Percentiles rank a stretch among this genome's conserved stretches.
phyloP scores from a whole-genome alignment of 2,888 invertebrate species.

The Idaea straminata region DNA sequence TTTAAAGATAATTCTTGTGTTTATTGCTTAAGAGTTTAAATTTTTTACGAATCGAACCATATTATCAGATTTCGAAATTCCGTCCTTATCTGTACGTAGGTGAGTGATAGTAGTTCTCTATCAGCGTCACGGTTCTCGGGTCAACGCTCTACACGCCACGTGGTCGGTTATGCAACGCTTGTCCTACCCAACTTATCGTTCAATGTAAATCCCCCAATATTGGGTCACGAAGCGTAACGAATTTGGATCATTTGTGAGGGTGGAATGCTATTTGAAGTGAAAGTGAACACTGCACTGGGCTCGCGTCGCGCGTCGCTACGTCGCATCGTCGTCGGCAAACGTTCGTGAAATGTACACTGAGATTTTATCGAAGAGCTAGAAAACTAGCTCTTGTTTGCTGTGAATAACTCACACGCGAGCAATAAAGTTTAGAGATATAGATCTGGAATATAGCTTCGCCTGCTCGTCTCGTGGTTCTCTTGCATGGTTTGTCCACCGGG shows the following conservation, averaged over 20 bases:
- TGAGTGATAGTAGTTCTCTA: conserved; percentile 58
- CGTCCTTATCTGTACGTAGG: conserved; percentile 56
- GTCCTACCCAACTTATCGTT: conserved; percentile 41
- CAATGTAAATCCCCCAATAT: conserved; percentile 34
- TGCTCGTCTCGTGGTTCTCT: conserved; percentile 37
- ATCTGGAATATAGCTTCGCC: conserved; percentile 40
- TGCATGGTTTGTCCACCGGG: conserved; percentile 39
- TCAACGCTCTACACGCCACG: conserved; percentile 66
- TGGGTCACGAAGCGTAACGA: conserved; percentile 36
- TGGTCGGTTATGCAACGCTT: conserved; percentile 60
- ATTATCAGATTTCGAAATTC: conserved; percentile 53
- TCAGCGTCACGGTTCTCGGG: conserved; percentile 58
- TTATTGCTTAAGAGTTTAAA: conserved; percentile 40
- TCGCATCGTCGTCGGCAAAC: conserved; percentile 31
- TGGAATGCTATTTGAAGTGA: conserved; percentile 46
- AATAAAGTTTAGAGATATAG: conserved; percentile 50
- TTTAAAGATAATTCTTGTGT: conserved; percentile 28
- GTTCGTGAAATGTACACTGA: conserved; percentile 34
- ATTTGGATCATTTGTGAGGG: conserved; percentile 31
- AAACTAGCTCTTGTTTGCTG: conserved; percentile 45
- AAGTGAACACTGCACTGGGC: conserved; percentile 48
- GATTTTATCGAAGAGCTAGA: conserved; percentile 50
- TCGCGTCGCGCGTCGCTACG: conserved; percentile 29
- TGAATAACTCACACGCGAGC: conserved; percentile 49
- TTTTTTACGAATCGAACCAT: conserved; percentile 37